Conservation (phyloP, 2,888 invertebrate genomes). For the Pseudococcus jackbeardsleyi region DNA sequence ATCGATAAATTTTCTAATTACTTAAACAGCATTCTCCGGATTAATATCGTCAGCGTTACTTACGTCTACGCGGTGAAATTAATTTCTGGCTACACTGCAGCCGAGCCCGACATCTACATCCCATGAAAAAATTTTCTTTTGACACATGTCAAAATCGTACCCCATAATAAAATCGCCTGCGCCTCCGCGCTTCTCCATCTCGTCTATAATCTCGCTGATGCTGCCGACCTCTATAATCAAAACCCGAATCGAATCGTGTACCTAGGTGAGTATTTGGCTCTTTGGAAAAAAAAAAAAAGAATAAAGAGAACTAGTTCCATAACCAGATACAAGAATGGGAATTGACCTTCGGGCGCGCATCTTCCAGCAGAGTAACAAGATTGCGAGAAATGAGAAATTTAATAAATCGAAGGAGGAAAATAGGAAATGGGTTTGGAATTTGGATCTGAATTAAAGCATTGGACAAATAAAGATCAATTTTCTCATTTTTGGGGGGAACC, state of each 20-base stretch:
- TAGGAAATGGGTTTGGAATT: too few species aligned
- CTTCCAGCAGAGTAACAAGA: background rate
- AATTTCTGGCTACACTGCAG: background rate
- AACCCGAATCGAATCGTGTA: constrained; percentile 22
- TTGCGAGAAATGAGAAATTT: background rate
- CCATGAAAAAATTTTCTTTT: constrained; percentile 37
- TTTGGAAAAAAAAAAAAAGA: too few species aligned
- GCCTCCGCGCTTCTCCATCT: background rate
- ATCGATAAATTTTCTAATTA: constrained; percentile 54
- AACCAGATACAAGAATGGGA: background rate
- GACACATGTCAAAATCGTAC: constrained; percentile 51
- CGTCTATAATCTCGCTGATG: background rate
- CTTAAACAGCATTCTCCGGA: constrained; percentile 48
- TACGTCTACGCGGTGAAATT: constrained; percentile 3
- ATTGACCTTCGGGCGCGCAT: constrained; percentile 41
- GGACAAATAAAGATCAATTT: too few species aligned
- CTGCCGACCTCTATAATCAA: constrained; percentile 12
- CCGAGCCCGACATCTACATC: background rate
- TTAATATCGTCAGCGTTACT: constrained; percentile 28
- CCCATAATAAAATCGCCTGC: constrained; percentile 46
- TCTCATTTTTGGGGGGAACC: too few species aligned
- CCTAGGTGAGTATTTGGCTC: background rate
- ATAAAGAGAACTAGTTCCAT: constrained; percentile 41
- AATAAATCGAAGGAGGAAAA: background rate
- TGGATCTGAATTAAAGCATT: too few species aligned